Conservation (phyloP, 2,888 invertebrate genomes). For the Himalopsyche japonica region DNA sequence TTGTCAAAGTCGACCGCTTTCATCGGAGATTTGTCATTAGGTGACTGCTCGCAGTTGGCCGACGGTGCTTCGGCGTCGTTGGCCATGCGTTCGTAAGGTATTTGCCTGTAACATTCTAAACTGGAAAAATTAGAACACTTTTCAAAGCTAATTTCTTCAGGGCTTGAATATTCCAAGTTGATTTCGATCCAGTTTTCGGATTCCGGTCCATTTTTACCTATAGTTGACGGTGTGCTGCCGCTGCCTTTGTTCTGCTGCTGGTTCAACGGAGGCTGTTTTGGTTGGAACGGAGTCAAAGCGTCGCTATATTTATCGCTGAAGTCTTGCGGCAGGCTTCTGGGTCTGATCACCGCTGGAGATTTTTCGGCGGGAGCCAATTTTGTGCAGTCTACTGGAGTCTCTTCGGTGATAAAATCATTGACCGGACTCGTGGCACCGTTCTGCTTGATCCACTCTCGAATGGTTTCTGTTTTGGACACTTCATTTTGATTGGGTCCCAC, state of each 20-base stretch:
- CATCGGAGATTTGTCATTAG: conserved; percentile 19
- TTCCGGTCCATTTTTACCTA: conserved; percentile 45
- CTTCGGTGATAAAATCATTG: conserved; percentile 16
- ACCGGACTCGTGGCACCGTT: conserved; percentile 31
- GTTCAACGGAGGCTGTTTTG: conserved; percentile 44
- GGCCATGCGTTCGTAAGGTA: conserved; percentile 54
- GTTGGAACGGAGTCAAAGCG: conserved; percentile 44
- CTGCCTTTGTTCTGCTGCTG: conserved; percentile 42
- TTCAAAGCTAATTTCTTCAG: conserved; percentile 65
- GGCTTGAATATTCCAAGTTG: conserved; percentile 70
- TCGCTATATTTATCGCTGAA: conserved; percentile 40
- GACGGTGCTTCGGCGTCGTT: conserved; percentile 45
- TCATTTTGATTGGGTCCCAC: conserved; percentile 10
- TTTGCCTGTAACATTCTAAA: conserved; percentile 48
- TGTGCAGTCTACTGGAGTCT: conserved; percentile 3
- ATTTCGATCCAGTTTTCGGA: conserved; percentile 75
- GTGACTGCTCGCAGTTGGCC: conserved; percentile 50
- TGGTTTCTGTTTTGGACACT: conserved; percentile 34
- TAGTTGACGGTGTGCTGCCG: conserved; percentile 42
- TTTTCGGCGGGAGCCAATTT: conserved; percentile 9
- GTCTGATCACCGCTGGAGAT: conserved; percentile 22
- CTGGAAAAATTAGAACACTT: conserved; percentile 58
- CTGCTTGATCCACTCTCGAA: conserved; percentile 39
- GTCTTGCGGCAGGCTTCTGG: conserved; percentile 39
- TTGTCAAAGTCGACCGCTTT: conserved; percentile 45